phyloP scores from a whole-genome alignment of 2,888 invertebrate species.

The Orchesellides sinensis region DNA sequence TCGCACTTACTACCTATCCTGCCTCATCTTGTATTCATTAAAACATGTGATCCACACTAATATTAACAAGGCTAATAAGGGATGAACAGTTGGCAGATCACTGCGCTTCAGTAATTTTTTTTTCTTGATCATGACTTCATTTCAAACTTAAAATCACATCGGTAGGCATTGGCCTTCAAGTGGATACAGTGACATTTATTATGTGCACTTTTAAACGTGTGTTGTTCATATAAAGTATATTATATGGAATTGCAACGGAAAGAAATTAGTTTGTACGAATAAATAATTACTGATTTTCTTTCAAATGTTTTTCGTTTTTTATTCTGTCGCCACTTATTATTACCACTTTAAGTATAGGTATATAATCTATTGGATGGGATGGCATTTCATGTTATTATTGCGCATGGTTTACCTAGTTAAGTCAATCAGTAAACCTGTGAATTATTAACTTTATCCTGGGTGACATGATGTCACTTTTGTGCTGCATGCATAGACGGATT shows the following conservation, averaged over 20 bases:
- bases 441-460: constrained; percentile 60
- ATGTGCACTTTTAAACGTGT: constrained; percentile 16
- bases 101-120: constrained; percentile 20
- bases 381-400: neutral
- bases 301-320: constrained; percentile 5
- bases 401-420: neutral
- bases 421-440: constrained; percentile 39
- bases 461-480: constrained; percentile 55
- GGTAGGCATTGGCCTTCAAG: constrained; percentile 36
- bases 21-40: too few species aligned
- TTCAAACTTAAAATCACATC: constrained; percentile 36
- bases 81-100: constrained; percentile 16
- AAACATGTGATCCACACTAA: too few species aligned
- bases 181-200: constrained; percentile 13
- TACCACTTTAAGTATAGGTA: neutral
- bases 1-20: too few species aligned
- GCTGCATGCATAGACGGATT: constrained; percentile 22
- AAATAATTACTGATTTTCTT: constrained; percentile 27
- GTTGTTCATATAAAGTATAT: too few species aligned
- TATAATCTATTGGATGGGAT: too few species aligned
- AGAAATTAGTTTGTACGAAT: neutral
- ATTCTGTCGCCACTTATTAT: neutral
- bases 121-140: constrained; percentile 38
- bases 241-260: neutral
- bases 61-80: neutral